These are phyloP conservation scores for Mythimna loreyi DNA, from an alignment of 2,888 invertebrate genomes.

Conservation along the genomic window DNA sequence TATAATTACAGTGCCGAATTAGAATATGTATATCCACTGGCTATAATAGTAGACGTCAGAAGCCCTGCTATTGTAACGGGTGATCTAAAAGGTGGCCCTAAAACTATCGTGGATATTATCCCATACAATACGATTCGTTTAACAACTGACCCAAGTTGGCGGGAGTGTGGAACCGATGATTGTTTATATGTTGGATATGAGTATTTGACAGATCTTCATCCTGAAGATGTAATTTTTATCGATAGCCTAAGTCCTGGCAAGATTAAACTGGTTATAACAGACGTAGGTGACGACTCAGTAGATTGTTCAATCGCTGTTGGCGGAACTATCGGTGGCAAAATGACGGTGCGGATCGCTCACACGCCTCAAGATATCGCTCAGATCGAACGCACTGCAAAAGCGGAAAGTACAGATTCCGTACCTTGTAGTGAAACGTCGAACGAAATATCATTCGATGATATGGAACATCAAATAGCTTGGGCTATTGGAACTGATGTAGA, in stretches of 20 bases:
- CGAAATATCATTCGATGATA: constrained; percentile 93
- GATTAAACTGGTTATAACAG: constrained; percentile 79
- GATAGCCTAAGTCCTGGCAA: constrained; percentile 83
- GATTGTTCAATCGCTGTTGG: constrained; percentile 89
- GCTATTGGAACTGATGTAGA: constrained; percentile 85
- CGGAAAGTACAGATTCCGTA: constrained; percentile 85
- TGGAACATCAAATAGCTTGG: constrained; percentile 86
- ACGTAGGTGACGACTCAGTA: constrained; percentile 85
- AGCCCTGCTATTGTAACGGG: constrained; percentile 85
- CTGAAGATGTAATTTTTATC: constrained; percentile 87
- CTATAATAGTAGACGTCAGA: constrained; percentile 82
- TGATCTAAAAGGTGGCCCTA: constrained; percentile 82
- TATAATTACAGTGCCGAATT: constrained; percentile 87
- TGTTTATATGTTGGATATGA: constrained; percentile 90
- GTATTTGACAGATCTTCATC: constrained; percentile 86
- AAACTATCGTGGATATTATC: constrained; percentile 77
- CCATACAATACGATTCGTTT: constrained; percentile 83
- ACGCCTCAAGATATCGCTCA: constrained; percentile 79
- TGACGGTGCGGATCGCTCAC: constrained; percentile 89
- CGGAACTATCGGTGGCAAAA: constrained; percentile 88
- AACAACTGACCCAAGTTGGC: constrained; percentile 89
- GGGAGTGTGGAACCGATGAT: constrained; percentile 89
- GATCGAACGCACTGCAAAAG: constrained; percentile 75
- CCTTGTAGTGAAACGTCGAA: constrained; percentile 89
- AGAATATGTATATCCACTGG: constrained; percentile 88